Base-by-base conservation (phyloP, 2,797 vertebrate genomes). In the Falco biarmicus region DNA sequence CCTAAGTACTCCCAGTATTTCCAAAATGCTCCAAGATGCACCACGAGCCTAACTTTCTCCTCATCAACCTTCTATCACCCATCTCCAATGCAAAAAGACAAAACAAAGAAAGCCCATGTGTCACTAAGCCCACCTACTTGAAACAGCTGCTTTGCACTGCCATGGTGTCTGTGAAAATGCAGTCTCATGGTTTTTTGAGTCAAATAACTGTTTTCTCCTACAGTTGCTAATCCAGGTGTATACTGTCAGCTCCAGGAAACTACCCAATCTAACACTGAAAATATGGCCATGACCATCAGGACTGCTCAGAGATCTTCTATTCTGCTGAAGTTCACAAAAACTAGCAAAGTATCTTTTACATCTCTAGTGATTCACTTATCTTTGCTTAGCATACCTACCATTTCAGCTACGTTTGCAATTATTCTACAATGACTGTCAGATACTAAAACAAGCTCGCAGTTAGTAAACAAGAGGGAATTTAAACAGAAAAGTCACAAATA, bases 71-170 rank as follows among this genome's bases (percentile, higher is more conserved):
- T 78, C 41, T 70, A 11, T 47, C 2, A 0, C 31, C 29, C 21
- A 54, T 3, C 92, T 74, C 25, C 13, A 61, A 47, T 5, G 19
- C 37, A 83, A 84, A 39, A 73, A 66, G 10, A 43, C 17, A 65
- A 74, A 28, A 43, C 2, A 2, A 39, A 63, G 28, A 26, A 75
- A 45, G 5, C 5, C 9, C 15, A 24, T 6, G 3, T 34, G 51
- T 74, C 3, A 0, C 26, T 43, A 51, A 39, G 9, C 3, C 32
- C 32, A 41, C 2, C 4, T 5, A 24, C 41, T 50, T 51, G 26
- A 60, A 88, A 28, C 11, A 63, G 48, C 25, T 20, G 5, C 21
- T 78, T 43, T 61, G 25, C 15, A 17, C 54, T 90, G 32, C 3
- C 26, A 66, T 39, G 87, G 6, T 20, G n/a, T 14, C 2, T 57